Percentiles rank a stretch among this genome's conserved stretches.
phyloP scores from a whole-genome alignment of 2,888 invertebrate species.

The Cantharis flavilabris region DNA sequence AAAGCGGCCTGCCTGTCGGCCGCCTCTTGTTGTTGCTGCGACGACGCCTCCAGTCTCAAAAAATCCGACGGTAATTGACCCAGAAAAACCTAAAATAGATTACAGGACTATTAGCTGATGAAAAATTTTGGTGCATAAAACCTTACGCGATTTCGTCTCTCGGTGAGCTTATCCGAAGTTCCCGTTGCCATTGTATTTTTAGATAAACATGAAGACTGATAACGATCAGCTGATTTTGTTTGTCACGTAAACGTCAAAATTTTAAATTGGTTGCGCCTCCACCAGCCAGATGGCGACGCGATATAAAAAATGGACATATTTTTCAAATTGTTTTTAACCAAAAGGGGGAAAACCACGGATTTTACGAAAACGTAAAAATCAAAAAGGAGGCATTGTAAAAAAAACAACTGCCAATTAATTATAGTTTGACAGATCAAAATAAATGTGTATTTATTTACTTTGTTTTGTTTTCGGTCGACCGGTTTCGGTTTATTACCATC shows the following conservation, averaged over 20 bases:
- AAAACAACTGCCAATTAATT: too few relatives aligned
- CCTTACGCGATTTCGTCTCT: neutral
- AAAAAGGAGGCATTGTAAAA: too few relatives aligned
- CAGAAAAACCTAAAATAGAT: constrained; percentile 68
- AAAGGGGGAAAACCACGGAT: too few relatives aligned
- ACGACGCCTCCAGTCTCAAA: constrained; percentile 62
- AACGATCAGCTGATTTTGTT: neutral
- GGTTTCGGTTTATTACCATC: too few relatives aligned
- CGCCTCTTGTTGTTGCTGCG: constrained; percentile 71
- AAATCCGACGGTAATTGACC: constrained; percentile 82
- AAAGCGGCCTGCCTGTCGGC: constrained; percentile 79
- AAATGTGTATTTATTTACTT: too few relatives aligned
- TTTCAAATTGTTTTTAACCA: too few relatives aligned
- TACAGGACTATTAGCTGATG: neutral
- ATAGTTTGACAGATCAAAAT: too few relatives aligned
- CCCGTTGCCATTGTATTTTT: neutral
- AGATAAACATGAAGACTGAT: neutral
- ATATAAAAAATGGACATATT: too few relatives aligned
- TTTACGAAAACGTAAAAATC: too few relatives aligned
- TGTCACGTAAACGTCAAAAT: neutral
- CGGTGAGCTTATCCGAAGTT: neutral
- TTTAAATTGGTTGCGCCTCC: neutral
- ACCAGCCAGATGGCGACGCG: neutral
- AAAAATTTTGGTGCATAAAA: neutral
- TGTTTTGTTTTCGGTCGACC: too few relatives aligned